These are phyloP conservation scores for Drosophila carrolli DNA, from an alignment of 1,140 invertebrate genomes.

Conservation along the genomic window DNA sequence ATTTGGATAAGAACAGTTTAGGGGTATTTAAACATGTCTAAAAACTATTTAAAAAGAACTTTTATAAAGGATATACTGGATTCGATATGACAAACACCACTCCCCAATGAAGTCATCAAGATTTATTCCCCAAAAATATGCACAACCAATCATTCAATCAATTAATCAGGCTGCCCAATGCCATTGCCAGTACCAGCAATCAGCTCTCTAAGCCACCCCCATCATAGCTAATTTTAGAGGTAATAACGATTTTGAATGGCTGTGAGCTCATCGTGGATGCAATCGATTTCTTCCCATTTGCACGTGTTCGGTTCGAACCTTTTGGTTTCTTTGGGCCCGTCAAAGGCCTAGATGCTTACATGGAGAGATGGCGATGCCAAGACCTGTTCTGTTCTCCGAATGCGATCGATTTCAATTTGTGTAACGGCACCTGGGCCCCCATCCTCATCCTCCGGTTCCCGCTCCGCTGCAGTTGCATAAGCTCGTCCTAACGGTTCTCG, in stretches of 20 bases:
- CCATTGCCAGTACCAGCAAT: slow-evolving; percentile 27
- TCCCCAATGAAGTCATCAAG: slow-evolving; percentile 7
- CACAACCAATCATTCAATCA: slow-evolving; percentile 6
- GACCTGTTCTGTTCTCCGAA: slow-evolving; percentile 45
- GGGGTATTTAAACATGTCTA: no score
- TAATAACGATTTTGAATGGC: not conserved
- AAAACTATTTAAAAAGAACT: no score
- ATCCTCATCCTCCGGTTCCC: not conserved
- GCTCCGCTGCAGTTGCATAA: slow-evolving; percentile 33
- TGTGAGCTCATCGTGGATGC: slow-evolving; percentile 41
- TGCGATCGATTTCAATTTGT: slow-evolving; percentile 60
- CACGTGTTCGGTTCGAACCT: slow-evolving; percentile 1
- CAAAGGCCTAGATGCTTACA: slow-evolving; percentile 5
- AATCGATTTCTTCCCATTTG: slow-evolving; percentile 1
- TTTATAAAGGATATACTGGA: no score
- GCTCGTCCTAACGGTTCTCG: slow-evolving; percentile 33
- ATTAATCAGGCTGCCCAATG: slow-evolving; percentile 30
- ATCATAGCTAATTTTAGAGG: slow-evolving; percentile 46
- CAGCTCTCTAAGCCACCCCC: slow-evolving; percentile 19
- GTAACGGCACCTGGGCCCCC: slow-evolving; percentile 38
- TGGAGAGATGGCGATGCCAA: not conserved
- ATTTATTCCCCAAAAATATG: not conserved
- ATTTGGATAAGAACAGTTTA: no score
- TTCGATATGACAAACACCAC: not conserved
- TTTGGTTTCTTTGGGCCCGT: slow-evolving; percentile 3